Conservation (phyloP, 2,797 vertebrate species). For the Taenioides sp. region DNA sequence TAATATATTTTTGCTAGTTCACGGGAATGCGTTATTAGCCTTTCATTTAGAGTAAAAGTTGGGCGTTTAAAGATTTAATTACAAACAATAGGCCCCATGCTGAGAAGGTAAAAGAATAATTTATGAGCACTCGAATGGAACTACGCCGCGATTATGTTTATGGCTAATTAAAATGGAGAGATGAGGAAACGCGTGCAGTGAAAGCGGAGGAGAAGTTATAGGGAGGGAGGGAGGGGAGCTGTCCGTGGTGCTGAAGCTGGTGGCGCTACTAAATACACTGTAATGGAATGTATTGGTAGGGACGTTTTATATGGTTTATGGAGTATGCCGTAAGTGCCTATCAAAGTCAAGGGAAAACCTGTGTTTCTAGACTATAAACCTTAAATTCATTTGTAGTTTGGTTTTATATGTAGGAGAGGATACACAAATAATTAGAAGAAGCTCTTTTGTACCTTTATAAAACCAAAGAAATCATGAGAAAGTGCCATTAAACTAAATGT, state of each 20-base stretch:
- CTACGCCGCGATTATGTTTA: not conserved
- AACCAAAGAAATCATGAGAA: too few relatives aligned
- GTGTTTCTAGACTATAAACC: not conserved
- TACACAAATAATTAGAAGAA: too few relatives aligned
- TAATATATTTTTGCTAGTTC: not conserved
- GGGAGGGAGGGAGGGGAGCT: not conserved
- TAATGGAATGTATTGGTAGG: not conserved
- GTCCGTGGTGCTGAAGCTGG: constrained; percentile 32
- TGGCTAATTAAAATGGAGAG: not conserved
- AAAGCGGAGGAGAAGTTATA: not conserved
- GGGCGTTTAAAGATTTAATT: constrained; percentile 3
- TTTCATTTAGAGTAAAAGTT: constrained; percentile 2
- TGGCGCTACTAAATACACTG: not conserved
- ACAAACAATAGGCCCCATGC: not conserved
- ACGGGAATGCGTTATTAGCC: constrained; percentile 1
- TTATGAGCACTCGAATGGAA: not conserved
- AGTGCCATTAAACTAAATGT: too few relatives aligned
- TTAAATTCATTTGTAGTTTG: not conserved
- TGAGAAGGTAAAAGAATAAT: not conserved
- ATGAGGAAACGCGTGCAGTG: not conserved
- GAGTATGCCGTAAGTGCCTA: not conserved
- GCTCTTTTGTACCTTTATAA: too few relatives aligned
- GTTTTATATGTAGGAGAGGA: too few relatives aligned
- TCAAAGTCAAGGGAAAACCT: not conserved
- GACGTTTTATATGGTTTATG: not conserved